phyloP scores from a whole-genome alignment of 2,797 vertebrate species.

The Cirrhinus molitorella region DNA sequence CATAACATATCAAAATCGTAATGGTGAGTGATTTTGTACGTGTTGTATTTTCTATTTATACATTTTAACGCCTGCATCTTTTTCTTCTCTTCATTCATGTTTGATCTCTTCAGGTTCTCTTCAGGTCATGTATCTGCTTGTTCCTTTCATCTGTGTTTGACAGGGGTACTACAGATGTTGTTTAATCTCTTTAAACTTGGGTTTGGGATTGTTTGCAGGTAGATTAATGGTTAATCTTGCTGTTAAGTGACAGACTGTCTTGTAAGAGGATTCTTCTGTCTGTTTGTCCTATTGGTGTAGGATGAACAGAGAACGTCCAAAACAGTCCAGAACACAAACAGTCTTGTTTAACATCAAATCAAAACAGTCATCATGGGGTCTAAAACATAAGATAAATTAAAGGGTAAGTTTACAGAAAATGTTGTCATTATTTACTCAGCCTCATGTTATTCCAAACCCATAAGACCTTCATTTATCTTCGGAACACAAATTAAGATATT shows the following conservation, averaged over 20 bases:
- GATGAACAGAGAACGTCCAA: not conserved
- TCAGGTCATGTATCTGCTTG: not conserved
- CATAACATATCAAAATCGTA: not conserved
- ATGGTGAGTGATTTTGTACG: not conserved
- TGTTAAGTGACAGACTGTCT: constrained; percentile 18
- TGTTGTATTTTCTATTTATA: not conserved
- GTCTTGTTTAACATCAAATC: not conserved
- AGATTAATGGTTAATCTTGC: constrained; percentile 17
- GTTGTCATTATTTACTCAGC: too few species aligned
- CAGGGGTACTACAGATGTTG: not conserved
- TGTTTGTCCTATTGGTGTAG: not conserved
- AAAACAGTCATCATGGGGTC: not conserved
- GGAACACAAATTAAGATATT: too few species aligned
- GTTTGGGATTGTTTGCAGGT: constrained; percentile 34
- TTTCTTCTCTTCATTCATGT: not conserved
- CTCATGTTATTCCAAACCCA: too few species aligned
- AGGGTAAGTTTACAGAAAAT: too few species aligned
- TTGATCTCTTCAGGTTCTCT: not conserved
- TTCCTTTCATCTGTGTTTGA: constrained; percentile 1
- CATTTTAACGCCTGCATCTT: not conserved
- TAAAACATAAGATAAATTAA: not conserved
- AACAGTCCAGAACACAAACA: not conserved
- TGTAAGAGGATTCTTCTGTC: not conserved
- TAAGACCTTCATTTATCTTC: too few species aligned
- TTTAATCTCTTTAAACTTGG: constrained; percentile 29